phyloP scores from a whole-genome alignment of 2,113 vertebrate species.

The Pomatostomus ruficeps region DNA sequence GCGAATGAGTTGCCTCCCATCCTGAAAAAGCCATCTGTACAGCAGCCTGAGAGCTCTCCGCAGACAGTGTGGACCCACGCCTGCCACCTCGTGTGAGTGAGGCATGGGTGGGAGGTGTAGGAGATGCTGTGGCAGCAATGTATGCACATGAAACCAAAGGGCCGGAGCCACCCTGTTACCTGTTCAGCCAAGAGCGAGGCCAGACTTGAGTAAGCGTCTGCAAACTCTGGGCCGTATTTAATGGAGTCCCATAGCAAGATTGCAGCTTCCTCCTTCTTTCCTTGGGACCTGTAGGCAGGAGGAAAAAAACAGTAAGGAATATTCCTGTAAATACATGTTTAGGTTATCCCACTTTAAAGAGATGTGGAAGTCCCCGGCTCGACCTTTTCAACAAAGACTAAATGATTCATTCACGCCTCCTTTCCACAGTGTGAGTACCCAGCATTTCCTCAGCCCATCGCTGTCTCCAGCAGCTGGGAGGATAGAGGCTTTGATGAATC shows the following conservation, averaged over 20 bases:
- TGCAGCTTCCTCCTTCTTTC: constrained; percentile 84
- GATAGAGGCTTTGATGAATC: neutral
- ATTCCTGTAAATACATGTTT: neutral
- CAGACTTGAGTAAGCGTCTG: constrained; percentile 93
- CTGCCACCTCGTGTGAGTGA: rapidly evolving
- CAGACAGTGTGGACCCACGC: rapidly evolving
- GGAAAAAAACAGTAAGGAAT: neutral
- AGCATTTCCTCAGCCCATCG: neutral
- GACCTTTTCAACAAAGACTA: neutral
- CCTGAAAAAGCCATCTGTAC: neutral
- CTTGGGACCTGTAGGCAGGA: constrained; percentile 76
- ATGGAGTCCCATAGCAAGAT: constrained; percentile 83
- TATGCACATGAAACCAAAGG: rapidly evolving
- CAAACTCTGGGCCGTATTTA: constrained; percentile 85
- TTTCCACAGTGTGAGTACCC: neutral
- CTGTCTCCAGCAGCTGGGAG: neutral
- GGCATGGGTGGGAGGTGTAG: neutral
- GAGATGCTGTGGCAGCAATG: neutral
- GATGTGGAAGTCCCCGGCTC: neutral
- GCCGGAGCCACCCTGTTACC: constrained; percentile 56
- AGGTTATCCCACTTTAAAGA: constrained; percentile 6
- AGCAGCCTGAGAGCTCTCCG: neutral
- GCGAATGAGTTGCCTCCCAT: neutral
- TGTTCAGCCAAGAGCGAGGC: constrained; percentile 91
- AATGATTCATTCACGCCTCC: neutral